phyloP scores from a whole-genome alignment of 1,140 invertebrate species.

The Danaus melanippus region DNA sequence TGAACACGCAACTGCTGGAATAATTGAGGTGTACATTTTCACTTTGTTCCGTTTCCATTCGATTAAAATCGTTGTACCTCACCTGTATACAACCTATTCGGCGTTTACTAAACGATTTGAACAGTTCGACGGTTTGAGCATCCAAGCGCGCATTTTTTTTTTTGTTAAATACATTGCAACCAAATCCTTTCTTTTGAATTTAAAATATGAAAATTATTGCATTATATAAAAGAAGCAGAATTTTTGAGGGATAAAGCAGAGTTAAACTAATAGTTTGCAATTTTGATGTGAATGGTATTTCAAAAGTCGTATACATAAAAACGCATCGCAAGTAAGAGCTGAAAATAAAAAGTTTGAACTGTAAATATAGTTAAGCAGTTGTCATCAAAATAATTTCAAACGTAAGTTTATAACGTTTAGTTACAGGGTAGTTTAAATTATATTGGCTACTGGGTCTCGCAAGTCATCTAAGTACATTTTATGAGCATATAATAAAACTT shows the following conservation, averaged over 20 bases:
- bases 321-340: neutral
- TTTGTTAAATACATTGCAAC: constrained; percentile 29
- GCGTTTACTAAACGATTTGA: constrained; percentile 70
- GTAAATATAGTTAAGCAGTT: constrained; percentile 5
- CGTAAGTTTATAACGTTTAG: constrained; percentile 43
- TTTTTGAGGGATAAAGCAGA: too few species aligned
- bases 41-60: constrained; percentile 71
- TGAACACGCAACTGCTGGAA: constrained; percentile 57
- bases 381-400: constrained; percentile 14
- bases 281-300: neutral
- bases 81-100: constrained; percentile 66
- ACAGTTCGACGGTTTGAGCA: constrained; percentile 59
- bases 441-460: constrained; percentile 63
- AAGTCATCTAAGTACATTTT: constrained; percentile 64
- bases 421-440: constrained; percentile 64
- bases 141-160: constrained; percentile 43
- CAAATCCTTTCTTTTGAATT: constrained; percentile 22
- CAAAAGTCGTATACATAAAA: neutral
- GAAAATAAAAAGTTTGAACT: constrained; percentile 4
- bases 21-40: constrained; percentile 72
- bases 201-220: constrained; percentile 7
- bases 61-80: constrained; percentile 69
- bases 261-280: too few species aligned
- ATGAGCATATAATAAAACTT: constrained; percentile 66
- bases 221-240: neutral